Percentiles rank a stretch among this genome's conserved stretches.
Evolutionary conservation across 2,797 vertebrate genomes (phyloP).

Genomic region (Enteromius radiatus): DNA sequence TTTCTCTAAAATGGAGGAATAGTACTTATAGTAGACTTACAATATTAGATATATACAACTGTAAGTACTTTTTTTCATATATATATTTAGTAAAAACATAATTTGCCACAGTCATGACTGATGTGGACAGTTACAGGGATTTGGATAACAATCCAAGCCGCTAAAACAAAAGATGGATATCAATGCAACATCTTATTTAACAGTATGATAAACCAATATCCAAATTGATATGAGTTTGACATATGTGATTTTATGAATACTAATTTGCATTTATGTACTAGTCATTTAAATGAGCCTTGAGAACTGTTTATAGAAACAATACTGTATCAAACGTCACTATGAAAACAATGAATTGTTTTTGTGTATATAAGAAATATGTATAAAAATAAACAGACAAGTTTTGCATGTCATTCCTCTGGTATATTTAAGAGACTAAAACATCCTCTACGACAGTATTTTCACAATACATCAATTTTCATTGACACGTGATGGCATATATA

Average conservation of each 20-base stretch:
- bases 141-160: neutral
- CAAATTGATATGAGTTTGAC: neutral
- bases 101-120: neutral
- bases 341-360: neutral
- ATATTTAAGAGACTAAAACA: slow-evolving; percentile 59
- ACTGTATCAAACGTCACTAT: neutral
- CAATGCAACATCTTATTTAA: neutral
- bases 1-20: neutral
- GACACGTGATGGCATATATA: slow-evolving; percentile 89
- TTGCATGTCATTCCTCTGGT: slow-evolving; percentile 55
- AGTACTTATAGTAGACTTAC: neutral
- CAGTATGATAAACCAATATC: neutral
- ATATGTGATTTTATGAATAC: neutral
- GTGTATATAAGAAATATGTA: neutral
- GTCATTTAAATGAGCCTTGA: neutral
- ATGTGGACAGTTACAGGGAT: neutral
- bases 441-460: slow-evolving; percentile 58
- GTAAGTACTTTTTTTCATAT: neutral
- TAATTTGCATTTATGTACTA: slow-evolving; percentile 10
- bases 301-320: neutral
- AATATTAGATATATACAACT: neutral
- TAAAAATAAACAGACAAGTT: slow-evolving; percentile 43
- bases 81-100: neutral
- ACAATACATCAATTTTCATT: slow-evolving; percentile 87
- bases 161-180: neutral